Base-by-base conservation (phyloP, 2,797 vertebrate genomes). In the Neopelma chrysocephalum region DNA sequence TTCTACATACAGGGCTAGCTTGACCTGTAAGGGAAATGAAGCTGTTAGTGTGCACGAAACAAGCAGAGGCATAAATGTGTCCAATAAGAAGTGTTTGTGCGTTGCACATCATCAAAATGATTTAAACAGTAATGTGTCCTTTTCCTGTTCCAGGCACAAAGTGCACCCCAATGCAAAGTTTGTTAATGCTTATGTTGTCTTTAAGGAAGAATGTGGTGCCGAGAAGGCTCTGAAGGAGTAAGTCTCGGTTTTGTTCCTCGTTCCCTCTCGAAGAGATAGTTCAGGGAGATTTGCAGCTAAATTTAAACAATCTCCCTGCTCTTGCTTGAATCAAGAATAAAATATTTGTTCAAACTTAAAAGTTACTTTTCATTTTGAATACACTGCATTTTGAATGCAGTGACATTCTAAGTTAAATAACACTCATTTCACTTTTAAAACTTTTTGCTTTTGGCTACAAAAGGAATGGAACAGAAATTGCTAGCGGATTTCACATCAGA, bases 171-270 rank as follows among this genome's bases (percentile, higher is more conserved):
- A 98, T 62, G 98, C 97, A 42, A 98, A 98, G 69, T 99, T 97
- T n/a, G 47, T 99, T 32, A 99, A 99, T 13, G 99, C 99, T 14
- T 99, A 99, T 4, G 90, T 99, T 10, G 99, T 99, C 36, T 99
- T 99, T 91, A 98, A 98, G 78, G 98, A 98, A 3, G 97, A 99
- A 58, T 91, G 95, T 1, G 97, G 96, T 3, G 99, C 98, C 9
- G 7, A 69, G 27, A 98, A 93, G 32, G 99, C 99, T 11, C 45
- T 99, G 47, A 95, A 98, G 72, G 98, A 98, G 99, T 99, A 96
- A 94, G 75, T 91, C 73, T 71, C 40, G 11, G 40, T 66, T 89
- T 86, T 89, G 21, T 90, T 87, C 48, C 53, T 90, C 9, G 2
- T 81, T 48, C 23, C 31, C 22, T 68, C 8, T 71, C 84, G 48